These are phyloP conservation scores for Danio tinwini DNA, from an alignment of 2,797 vertebrate genomes.

Conservation along the genomic window DNA sequence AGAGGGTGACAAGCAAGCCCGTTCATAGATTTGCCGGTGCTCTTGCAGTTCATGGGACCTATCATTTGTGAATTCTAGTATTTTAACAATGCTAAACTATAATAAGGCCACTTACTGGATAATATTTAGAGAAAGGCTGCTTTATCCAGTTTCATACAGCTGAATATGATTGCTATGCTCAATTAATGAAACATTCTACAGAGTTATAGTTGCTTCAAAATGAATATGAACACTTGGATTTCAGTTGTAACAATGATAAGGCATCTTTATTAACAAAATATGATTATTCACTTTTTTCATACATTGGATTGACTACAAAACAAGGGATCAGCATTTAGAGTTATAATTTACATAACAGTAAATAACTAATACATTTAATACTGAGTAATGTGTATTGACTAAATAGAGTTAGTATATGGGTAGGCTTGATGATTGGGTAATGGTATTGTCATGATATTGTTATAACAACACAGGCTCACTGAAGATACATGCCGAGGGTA, in stretches of 20 bases:
- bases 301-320: neutral
- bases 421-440: too few relatives aligned
- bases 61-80: neutral
- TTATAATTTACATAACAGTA: too few relatives aligned
- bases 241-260: too few relatives aligned
- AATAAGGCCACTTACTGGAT: neutral
- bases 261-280: too few relatives aligned
- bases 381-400: too few relatives aligned
- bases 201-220: neutral
- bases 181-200: neutral
- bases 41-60: constrained; percentile 1
- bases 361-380: too few relatives aligned
- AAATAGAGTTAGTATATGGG: too few relatives aligned
- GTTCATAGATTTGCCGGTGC: constrained; percentile 4
- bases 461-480: too few relatives aligned
- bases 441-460: too few relatives aligned
- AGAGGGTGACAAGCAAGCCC: constrained; percentile 3
- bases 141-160: neutral
- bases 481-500: too few relatives aligned
- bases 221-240: neutral
- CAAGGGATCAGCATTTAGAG: neutral
- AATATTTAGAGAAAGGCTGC: neutral
- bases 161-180: neutral
- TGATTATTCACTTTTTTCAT: neutral
- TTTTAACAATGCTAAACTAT: constrained; percentile 31